Evolutionary conservation across 2,113 vertebrate genomes (phyloP), one percentile per base, ranked within the genome.

Genomic region (Onychostoma macrolepis): DNA sequence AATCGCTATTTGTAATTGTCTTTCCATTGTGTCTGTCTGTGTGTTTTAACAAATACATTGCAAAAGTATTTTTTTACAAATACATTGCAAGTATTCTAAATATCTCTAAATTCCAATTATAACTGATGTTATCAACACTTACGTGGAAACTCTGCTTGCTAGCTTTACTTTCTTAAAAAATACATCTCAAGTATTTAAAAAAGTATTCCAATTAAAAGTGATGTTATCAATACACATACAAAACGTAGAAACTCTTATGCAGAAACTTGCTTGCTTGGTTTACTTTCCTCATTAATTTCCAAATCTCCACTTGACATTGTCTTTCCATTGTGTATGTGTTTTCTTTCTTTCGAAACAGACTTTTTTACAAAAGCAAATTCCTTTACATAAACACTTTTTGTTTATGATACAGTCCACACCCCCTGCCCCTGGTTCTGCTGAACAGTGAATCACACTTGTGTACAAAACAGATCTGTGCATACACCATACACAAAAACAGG

Each of bases 401-500:
- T 71, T 71, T 71, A 48, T 28, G 26, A 30, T 61, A 82, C 33
- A 21, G 80, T 82, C 41, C 58, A 81, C 43, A 67, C 33, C 76
- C 76, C 28, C 50, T 1, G 65, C 65, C 83, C 80, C 69, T 10
- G 4, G 11, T 76, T 63, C 65, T 36, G 83, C 26, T 86, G 86
- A 86, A 85, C 48, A 43, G 80, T 87, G 83, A 90, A 30, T 45
- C 26, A 81, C 6, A 58, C 53, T 82, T 90, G 85, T 90, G 86
- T 90, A 90, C 88, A 84, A 87, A 89, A 89, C 89, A 90, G 43
- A 80, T 19, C 56, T 5, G 58, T 58, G 79, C 61, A 50, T 45
- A 87, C 24, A 80, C 75, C 82, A 80, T 76, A 88, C 88, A 88
- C 88, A 88, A 80, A 90, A 88, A 90, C 89, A 87, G 83, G 76